Evolutionary conservation across 2,888 invertebrate species (phyloP), one percentile per base, ranked within the genome.

Genomic region (Pammene aurita): DNA sequence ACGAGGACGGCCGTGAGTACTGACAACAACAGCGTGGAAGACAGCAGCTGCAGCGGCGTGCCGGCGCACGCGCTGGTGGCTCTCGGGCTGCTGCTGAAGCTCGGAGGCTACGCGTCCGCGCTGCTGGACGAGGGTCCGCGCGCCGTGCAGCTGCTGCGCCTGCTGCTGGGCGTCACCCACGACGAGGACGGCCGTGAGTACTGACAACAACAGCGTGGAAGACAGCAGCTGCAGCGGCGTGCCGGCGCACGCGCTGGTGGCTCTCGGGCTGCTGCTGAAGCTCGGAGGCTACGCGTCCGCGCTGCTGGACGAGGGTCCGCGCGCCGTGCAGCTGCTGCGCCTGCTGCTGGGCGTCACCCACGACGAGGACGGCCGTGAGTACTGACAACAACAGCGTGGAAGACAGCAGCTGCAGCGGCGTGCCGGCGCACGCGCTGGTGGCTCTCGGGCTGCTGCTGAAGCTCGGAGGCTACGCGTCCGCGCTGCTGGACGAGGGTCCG

Each of bases 31-130:
- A 77, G 72, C 67, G 75, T 88, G 26, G 88, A 84, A 80, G 77
- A 77, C 44, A 82, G 80, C 38, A 86, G 86, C 68, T 82, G 86
- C 11, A 94, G 95, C 63, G 88, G 87, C 34, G 96, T 96, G 67
- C 98, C 98, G 7, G 96, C 97, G 65, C 98, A 98, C 90, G 97
- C 98, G 56, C 93, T 98, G 73, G 96, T 97, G 0, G 98, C 98
- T 13, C 97, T 98, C 82, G 97, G 97, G 0, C 90, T 98, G 70
- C 97, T 98, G 84, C 93, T 98, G 26, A 94, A 97, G 76, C 90
- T 98, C 77, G 97, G 98, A 0, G 96, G 97, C 1, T 98, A 98
- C 84, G 98, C 98, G 0, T 97, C 97, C 84, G 96, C 98, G 54
- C 87, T 98, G 72, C 93, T 98, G 35, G 94, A 95, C 75, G 97